These are phyloP conservation scores for Semicossyphus pulcher DNA, from an alignment of 2,113 vertebrate genomes.

Conservation along the genomic window DNA sequence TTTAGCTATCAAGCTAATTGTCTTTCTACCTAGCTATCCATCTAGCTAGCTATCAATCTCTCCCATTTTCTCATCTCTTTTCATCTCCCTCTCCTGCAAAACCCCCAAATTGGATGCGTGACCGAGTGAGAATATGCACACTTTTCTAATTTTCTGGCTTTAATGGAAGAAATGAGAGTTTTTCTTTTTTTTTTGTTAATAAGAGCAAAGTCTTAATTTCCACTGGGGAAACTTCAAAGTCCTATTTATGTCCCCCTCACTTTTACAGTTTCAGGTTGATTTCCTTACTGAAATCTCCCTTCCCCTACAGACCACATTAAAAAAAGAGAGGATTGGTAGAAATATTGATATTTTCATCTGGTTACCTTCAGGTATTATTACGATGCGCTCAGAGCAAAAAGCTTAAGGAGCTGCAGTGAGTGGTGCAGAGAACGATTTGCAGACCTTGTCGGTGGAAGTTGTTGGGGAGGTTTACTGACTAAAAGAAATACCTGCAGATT, in stretches of 20 bases:
- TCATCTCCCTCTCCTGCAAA: too few relatives aligned
- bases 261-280: background rate
- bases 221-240: background rate
- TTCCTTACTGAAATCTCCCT: background rate
- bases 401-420: background rate
- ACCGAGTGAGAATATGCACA: background rate
- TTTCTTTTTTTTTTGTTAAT: background rate
- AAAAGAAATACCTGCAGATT: background rate
- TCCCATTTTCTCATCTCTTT: too few relatives aligned
- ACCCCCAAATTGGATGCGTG: background rate
- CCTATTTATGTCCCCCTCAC: background rate
- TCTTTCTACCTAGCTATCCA: too few relatives aligned
- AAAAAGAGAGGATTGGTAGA: background rate
- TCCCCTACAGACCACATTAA: background rate
- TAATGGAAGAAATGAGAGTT: background rate
- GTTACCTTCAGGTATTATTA: background rate
- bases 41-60: too few relatives aligned
- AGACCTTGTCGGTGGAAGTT: background rate
- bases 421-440: background rate
- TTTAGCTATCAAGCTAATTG: too few relatives aligned
- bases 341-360: background rate
- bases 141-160: background rate
- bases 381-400: background rate
- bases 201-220: background rate
- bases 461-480: background rate